These are phyloP conservation scores for Chironomus tentans DNA, from an alignment of 2,888 invertebrate species.

Conservation along the genomic window DNA sequence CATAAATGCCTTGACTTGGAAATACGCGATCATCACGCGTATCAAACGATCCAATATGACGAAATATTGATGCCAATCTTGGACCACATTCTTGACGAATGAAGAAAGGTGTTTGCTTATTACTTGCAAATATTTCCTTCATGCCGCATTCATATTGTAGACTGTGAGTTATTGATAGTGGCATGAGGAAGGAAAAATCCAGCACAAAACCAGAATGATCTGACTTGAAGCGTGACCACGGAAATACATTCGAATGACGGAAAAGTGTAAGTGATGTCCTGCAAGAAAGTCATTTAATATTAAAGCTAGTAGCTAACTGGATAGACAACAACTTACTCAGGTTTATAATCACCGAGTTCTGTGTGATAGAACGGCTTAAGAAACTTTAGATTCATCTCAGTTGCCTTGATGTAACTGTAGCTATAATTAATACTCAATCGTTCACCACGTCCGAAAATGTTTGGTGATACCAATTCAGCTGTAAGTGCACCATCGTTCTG, in stretches of 20 bases:
- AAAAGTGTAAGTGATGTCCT: slow-evolving; percentile 65
- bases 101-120: slow-evolving; percentile 66
- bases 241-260: slow-evolving; percentile 66
- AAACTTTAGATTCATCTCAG: slow-evolving; percentile 69
- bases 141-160: slow-evolving; percentile 82
- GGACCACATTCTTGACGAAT: slow-evolving; percentile 74
- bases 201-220: slow-evolving; percentile 67
- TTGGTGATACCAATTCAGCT: slow-evolving; percentile 62
- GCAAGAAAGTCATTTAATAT: slow-evolving; percentile 30
- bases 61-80: slow-evolving; percentile 76
- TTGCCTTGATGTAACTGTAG: slow-evolving; percentile 71
- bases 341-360: slow-evolving; percentile 45
- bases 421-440: slow-evolving; percentile 71
- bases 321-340: slow-evolving; percentile 49
- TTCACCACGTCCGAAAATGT: slow-evolving; percentile 83
- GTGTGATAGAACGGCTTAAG: slow-evolving; percentile 75
- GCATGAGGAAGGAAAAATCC: slow-evolving; percentile 64
- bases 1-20: slow-evolving; percentile 61
- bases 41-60: slow-evolving; percentile 71
- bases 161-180: slow-evolving; percentile 58
- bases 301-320: background rate
- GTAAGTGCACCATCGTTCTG: slow-evolving; percentile 81
- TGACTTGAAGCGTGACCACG: slow-evolving; percentile 74
- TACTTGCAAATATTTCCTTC: slow-evolving; percentile 65
- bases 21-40: slow-evolving; percentile 71